Base-by-base conservation (phyloP, 1,140 invertebrate species). In the Bilobella aurantiaca region DNA sequence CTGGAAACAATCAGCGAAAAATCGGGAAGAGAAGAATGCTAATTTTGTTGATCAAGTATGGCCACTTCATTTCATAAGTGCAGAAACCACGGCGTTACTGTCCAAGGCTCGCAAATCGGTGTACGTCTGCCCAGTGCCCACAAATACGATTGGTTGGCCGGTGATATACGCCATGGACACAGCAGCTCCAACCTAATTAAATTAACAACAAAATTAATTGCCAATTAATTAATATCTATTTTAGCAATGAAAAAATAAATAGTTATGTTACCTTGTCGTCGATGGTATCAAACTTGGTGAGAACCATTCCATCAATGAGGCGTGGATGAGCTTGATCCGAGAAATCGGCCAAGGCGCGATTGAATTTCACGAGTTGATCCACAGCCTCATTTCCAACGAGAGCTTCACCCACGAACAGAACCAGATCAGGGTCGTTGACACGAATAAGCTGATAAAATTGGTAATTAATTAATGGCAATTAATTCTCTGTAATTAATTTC, bases 91-190 rank as follows among this genome's bases (percentile, higher is more conserved):
- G 62, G 96, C 93, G 76, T 93, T 93, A 34, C 92, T 93, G 80
- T 99, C 98, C 57, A 99, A 81, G 68, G 90, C 93, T 76, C 96
- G 95, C 61, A 99, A 81, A 81, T 99, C 97, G 0, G 91, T 92
- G 77, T 99, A 99, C 0, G 96, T 99, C 81, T 99, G 97, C 3
- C 97, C 97, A 49, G 96, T 99, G 23, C 97, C 97, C 28, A 99
- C 96, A 79, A 99, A 99, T 28, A 99, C 93, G 69, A 99, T 99
- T 0, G 97, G 97, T 78, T 99, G 96, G 5, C 97, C 97, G 32
- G 97, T 99, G 64, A 98, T 98, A 76, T 99, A 99, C 0, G 96
- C 98, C 97, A 99, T 99, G 8, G 96, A 99, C 73, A 99, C 96
- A 49, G 97, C 96, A 60, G 97, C 96, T 27, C 97, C 97, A 58